Percentiles rank a stretch among this genome's conserved stretches.
phyloP scores from a whole-genome alignment of 2,888 invertebrate genomes.

The Caenorhabditis sulstoni region DNA sequence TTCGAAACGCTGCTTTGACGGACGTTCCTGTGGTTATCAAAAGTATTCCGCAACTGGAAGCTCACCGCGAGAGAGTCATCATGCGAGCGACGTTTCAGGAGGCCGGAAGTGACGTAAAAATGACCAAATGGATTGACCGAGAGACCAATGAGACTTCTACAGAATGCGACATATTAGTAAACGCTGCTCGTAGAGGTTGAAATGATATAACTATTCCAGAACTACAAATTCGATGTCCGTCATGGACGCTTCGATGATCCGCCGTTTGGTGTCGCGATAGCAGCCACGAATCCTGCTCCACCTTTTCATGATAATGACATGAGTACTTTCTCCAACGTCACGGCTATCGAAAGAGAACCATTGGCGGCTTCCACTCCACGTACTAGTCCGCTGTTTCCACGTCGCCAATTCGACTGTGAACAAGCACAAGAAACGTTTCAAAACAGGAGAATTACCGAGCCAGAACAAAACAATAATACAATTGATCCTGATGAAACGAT shows the following conservation, averaged over 20 bases:
- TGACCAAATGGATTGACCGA: slow-evolving; percentile 7
- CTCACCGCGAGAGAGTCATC: not conserved
- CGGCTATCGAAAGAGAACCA: not conserved
- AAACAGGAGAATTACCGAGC: no score
- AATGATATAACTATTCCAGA: not conserved
- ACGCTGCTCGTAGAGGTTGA: no score
- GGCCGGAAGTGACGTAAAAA: not conserved
- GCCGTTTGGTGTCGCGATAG: not conserved
- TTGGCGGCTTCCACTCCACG: not conserved
- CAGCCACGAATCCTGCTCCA: not conserved
- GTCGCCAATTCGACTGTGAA: not conserved
- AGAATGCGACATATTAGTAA: not conserved
- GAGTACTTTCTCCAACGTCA: not conserved
- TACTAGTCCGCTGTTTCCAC: not conserved
- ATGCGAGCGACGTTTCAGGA: slow-evolving; percentile 1
- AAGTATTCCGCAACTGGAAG: not conserved
- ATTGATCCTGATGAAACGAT: not conserved
- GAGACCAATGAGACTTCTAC: slow-evolving; percentile 1
- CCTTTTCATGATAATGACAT: no score
- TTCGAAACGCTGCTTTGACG: no score
- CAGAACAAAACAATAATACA: not conserved
- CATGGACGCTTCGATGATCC: not conserved
- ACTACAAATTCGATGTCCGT: slow-evolving; percentile 14
- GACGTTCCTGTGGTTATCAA: no score
- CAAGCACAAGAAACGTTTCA: not conserved